Conservation (phyloP, 2,888 invertebrate genomes). For the Heliconius ethilla region DNA sequence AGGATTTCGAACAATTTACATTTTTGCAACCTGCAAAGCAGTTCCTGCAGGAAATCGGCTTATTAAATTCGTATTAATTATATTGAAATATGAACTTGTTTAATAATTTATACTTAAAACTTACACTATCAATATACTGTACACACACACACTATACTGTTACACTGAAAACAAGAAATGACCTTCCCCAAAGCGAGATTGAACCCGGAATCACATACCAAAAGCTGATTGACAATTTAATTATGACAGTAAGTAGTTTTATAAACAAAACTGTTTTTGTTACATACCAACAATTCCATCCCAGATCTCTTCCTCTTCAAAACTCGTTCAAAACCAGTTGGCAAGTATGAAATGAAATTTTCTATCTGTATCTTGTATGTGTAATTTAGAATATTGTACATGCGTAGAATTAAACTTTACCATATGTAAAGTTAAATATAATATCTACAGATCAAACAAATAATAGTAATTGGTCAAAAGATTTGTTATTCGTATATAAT, state of each 20-base stretch:
- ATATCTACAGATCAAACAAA: too few relatives aligned
- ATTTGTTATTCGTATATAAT: too few relatives aligned
- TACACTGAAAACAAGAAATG: neutral
- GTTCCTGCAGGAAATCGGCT: too few relatives aligned
- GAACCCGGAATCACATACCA: conserved; percentile 42
- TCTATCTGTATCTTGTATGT: neutral
- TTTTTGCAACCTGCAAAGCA: neutral
- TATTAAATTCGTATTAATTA: neutral
- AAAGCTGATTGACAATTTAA: conserved; percentile 17
- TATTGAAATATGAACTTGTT: neutral
- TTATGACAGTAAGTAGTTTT: conserved; percentile 18
- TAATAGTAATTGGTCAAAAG: too few relatives aligned
- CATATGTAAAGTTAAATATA: neutral
- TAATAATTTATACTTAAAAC: neutral
- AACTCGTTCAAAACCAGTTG: conserved; percentile 35
- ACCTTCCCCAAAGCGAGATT: conserved; percentile 44
- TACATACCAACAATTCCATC: conserved; percentile 20
- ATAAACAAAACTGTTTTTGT: conserved; percentile 25
- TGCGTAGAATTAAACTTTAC: neutral
- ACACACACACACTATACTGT: too few relatives aligned
- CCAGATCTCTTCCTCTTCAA: conserved; percentile 31
- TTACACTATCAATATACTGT: neutral
- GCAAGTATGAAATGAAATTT: conserved; percentile 17
- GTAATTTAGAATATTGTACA: neutral
- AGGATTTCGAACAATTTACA: neutral